These are phyloP conservation scores for Stichopus chloronotus DNA, from an alignment of 35 echinoderm and acorn worm genomes.

Conservation along the genomic window DNA sequence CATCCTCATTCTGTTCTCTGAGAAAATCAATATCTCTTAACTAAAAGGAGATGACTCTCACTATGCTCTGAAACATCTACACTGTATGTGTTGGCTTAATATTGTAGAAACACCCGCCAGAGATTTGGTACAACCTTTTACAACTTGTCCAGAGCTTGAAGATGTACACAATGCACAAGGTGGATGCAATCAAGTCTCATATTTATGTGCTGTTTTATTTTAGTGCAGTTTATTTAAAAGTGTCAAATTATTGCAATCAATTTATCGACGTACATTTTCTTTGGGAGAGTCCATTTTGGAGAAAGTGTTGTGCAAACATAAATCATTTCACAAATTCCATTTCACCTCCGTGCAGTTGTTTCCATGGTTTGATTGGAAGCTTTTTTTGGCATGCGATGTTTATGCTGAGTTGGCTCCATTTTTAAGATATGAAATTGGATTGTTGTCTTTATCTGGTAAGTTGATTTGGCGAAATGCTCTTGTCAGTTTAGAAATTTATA, in stretches of 20 bases:
- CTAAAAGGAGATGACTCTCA: too few relatives aligned
- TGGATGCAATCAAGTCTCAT: too few relatives aligned
- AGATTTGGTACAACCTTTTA: too few relatives aligned
- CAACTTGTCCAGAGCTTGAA: too few relatives aligned
- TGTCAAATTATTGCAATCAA: too few relatives aligned
- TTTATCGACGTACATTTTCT: background rate
- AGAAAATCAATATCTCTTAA: slow-evolving; percentile 18
- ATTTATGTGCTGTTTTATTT: too few relatives aligned
- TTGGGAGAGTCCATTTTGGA: slow-evolving; percentile 19
- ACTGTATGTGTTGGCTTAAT: too few relatives aligned
- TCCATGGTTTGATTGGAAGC: slow-evolving; percentile 24
- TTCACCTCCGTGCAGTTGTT: background rate
- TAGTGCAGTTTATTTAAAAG: too few relatives aligned
- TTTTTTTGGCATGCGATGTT: background rate
- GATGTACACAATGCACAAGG: too few relatives aligned
- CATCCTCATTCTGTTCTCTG: background rate
- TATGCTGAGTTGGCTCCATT: background rate
- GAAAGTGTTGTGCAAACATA: background rate
- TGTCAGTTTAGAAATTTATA: too few relatives aligned
- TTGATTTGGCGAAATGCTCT: background rate
- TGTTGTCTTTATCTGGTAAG: background rate
- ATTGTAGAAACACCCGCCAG: too few relatives aligned
- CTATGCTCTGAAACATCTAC: too few relatives aligned
- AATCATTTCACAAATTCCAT: background rate
- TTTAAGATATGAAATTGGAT: background rate